These are phyloP conservation scores for Peromyscus leucopus DNA, from an alignment of 2,113 vertebrate genomes.

Conservation along the genomic window DNA sequence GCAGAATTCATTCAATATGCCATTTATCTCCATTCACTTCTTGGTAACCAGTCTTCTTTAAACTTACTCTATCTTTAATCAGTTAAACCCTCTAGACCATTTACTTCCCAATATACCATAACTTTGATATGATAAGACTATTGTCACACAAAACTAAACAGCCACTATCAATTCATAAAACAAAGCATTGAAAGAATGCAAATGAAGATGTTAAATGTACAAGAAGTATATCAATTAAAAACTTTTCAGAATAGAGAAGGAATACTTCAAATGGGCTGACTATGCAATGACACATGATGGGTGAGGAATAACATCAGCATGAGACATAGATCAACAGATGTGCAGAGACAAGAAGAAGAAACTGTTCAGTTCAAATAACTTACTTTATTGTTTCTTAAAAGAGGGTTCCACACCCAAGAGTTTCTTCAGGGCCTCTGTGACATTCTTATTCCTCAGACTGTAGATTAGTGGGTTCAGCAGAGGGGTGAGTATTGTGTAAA, in stretches of 20 bases:
- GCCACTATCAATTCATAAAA: not conserved
- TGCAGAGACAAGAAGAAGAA: not conserved
- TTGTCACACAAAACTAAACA: not conserved
- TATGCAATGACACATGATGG: rapidly evolving
- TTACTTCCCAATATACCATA: not conserved
- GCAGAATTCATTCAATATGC: not conserved
- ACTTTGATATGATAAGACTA: not conserved
- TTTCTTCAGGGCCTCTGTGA: constrained; percentile 61
- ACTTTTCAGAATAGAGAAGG: not conserved
- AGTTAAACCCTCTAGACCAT: not conserved
- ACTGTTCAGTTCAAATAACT: rapidly evolving
- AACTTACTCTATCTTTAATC: not conserved
- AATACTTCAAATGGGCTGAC: not conserved
- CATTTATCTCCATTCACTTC: not conserved
- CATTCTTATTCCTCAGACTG: constrained; percentile 71
- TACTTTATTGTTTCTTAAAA: not conserved
- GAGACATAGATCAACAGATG: rapidly evolving
- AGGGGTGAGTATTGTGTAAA: constrained; percentile 74
- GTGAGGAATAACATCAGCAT: not conserved
- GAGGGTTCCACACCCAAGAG: not conserved
- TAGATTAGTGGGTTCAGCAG: constrained; percentile 71
- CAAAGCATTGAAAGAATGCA: rapidly evolving
- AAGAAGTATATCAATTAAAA: not conserved
- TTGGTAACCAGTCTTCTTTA: too few relatives aligned
- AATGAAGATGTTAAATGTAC: not conserved